Evolutionary conservation across 2,113 vertebrate genomes (phyloP), one percentile per base, ranked within the genome.

Genomic region (Elachura formosa): DNA sequence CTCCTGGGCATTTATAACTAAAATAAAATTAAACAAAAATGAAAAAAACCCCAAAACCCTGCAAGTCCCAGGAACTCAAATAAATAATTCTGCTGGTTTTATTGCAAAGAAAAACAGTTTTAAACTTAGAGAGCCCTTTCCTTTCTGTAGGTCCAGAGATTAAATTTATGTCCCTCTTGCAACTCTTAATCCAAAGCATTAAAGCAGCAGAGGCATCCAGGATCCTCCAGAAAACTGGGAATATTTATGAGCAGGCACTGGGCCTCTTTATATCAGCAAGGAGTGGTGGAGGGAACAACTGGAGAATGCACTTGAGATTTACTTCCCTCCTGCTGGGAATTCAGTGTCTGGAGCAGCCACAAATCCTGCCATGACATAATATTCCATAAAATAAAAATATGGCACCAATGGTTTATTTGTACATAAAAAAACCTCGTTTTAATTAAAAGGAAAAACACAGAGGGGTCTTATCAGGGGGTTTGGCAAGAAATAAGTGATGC

Each of bases 401-500:
- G 51, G 88, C 72, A 31, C 38, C 23, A 2, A 6, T 67, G 58
- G 66, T 82, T 79, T 29, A 48, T 86, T 83, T 54, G 55, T 69
- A 76, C 82, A 88, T 88, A 92, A 90, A 94, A 54, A 55, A 85
- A 40, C 63, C 74, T 12, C 3, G 7, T 25, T 95, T 96, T 95
- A 95, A 96, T 96, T 96, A 96, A 96, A 94, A 94, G 83, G 40
- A 84, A 90, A 86, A 96, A 83, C 95, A 94, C 13, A 62, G 72
- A 54, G 59, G 87, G 62, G 83, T 76, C 85, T 96, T 96, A 96
- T 88, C 92, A 23, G 41, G 67, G 58, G 38, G 1, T 58, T 86
- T 73, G 95, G 92, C 92, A 95, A 69, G 90, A 62, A 95, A 54
- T 59, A 89, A 94, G 85, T 4, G 34, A 58, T 80, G 36, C 17